Evolutionary conservation across 1,140 invertebrate species (phyloP).

Genomic region (Physella acuta): DNA sequence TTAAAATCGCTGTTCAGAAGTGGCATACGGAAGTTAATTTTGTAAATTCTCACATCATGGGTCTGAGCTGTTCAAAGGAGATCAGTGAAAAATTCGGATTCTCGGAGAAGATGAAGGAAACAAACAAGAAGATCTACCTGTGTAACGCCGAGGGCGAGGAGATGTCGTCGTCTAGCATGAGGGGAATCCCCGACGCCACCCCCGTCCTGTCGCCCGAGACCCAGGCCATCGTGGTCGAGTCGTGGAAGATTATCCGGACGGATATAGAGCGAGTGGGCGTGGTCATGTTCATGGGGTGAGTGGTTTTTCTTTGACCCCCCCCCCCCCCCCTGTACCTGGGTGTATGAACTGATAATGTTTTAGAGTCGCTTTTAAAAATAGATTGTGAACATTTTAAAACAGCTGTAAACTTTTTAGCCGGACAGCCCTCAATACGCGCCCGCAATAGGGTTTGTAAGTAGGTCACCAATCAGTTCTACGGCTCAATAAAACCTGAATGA

Average conservation of each 20-base stretch:
- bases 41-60: neutral
- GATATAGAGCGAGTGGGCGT: conserved; percentile 65
- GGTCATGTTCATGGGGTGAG: conserved; percentile 63
- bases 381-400: too few relatives aligned
- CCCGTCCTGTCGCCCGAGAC: conserved; percentile 57
- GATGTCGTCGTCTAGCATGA: conserved; percentile 10
- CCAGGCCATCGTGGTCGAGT: conserved; percentile 58
- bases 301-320: too few relatives aligned
- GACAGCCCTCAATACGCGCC: too few relatives aligned
- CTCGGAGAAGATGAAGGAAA: conserved; percentile 14
- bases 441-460: too few relatives aligned
- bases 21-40: too few relatives aligned
- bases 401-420: too few relatives aligned
- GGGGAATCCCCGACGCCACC: conserved; percentile 20
- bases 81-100: conserved; percentile 3
- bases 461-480: too few relatives aligned
- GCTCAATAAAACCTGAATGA: too few relatives aligned
- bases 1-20: neutral
- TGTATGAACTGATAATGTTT: neutral
- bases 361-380: too few relatives aligned
- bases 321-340: neutral
- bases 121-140: conserved; percentile 24
- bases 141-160: conserved; percentile 23
- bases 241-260: conserved; percentile 63
- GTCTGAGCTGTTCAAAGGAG: conserved; percentile 12